Percentiles rank a stretch among this genome's conserved stretches.
Evolutionary conservation across 2,888 invertebrate genomes (phyloP).

Genomic region (Dolomedes plantarius): DNA sequence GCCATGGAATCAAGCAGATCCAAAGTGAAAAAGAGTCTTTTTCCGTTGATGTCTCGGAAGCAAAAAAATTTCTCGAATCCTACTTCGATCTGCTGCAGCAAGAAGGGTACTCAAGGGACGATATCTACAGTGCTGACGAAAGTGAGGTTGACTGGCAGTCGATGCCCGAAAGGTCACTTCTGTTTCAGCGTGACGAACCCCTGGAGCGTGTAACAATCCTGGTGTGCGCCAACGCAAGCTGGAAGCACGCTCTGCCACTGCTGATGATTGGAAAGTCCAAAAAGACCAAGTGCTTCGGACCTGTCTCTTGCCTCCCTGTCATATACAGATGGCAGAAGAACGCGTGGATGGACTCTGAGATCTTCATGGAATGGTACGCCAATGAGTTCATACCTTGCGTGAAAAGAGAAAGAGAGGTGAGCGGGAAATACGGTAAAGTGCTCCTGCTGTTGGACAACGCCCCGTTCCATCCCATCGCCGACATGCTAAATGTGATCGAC

Average conservation of each 20-base stretch:
- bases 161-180: neutral
- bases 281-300: neutral
- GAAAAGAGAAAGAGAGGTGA: neutral
- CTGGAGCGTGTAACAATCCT: neutral
- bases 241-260: neutral
- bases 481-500: neutral
- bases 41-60: neutral
- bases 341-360: neutral
- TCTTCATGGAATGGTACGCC: slow-evolving; percentile 3
- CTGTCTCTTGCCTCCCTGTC: neutral
- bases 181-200: neutral
- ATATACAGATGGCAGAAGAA: neutral
- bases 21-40: neutral
- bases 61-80: too few relatives aligned
- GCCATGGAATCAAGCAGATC: slow-evolving; percentile 39
- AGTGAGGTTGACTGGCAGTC: neutral
- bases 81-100: neutral
- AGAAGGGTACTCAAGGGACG: neutral
- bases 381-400: neutral
- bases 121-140: neutral
- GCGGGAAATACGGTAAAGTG: neutral
- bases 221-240: neutral
- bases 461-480: neutral
- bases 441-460: neutral
- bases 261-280: neutral